A percentile compares a stretch with the other conserved stretches of the same genome.
Conservation (phyloP, 2,113 vertebrate genomes). For the Tenebrosternarchus preto region DNA sequence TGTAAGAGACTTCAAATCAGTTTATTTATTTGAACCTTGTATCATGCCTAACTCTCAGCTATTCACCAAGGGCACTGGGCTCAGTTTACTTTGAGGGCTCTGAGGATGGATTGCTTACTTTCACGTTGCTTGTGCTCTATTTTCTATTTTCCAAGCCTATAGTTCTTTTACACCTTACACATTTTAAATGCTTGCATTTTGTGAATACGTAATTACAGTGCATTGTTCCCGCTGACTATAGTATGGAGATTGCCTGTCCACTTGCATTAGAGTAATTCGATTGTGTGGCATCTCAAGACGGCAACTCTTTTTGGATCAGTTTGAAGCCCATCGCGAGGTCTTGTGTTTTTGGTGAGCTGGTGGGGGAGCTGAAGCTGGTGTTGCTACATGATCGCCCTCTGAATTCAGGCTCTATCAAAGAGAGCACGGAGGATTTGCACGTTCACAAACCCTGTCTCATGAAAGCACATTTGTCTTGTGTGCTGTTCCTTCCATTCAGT, state of each 20-base stretch:
- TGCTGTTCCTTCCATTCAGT: conserved; percentile 51
- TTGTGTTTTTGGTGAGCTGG: conserved; percentile 52
- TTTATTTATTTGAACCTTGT: conserved; percentile 56
- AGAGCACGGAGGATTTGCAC: conserved; percentile 66
- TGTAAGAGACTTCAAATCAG: conserved; percentile 44
- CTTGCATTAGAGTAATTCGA: conserved; percentile 65
- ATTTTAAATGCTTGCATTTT: conserved; percentile 67
- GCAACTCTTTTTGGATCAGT: conserved; percentile 50
- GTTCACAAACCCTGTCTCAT: conserved; percentile 64
- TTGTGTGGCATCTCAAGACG: conserved; percentile 57
- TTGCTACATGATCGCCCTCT: conserved; percentile 61
- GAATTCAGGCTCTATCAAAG: conserved; percentile 68
- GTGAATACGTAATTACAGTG: conserved; percentile 64
- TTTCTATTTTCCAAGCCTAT: conserved; percentile 52
- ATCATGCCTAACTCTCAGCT: conserved; percentile 46
- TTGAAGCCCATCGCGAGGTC: conserved; percentile 48
- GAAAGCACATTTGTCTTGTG: conserved; percentile 66
- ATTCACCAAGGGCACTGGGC: conserved; percentile 44
- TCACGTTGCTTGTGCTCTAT: conserved; percentile 33
- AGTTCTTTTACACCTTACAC: conserved; percentile 55
- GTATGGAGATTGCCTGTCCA: conserved; percentile 62
- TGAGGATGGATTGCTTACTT: conserved; percentile 49
- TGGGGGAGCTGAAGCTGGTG: conserved; percentile 49
- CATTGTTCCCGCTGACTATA: conserved; percentile 58
- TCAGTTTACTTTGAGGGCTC: conserved; percentile 36